Evolutionary conservation across 2,113 vertebrate genomes (phyloP), one percentile per base, ranked within the genome.

Genomic region (Fregata magnificens): DNA sequence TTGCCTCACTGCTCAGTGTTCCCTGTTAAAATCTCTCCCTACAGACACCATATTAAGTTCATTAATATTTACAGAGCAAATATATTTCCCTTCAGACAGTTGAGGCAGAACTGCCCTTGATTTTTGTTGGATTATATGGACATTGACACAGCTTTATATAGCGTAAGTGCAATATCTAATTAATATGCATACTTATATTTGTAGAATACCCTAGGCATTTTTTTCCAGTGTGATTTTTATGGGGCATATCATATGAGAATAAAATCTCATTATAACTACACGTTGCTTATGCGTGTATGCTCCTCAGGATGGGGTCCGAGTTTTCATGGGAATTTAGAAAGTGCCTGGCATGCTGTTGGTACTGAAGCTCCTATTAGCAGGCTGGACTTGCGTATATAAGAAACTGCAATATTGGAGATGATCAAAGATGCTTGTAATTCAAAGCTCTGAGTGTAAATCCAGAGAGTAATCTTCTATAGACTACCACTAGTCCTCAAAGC

Each of bases 21-120:
- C 32, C 58, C 66, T 69, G 38, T 36, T 80, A 56, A 91, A 91
- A 79, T 61, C 49, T 67, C 47, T 83, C 96, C 81, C 83, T 36
- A 4, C 34, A 79, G 91, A 65, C 22, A 69, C 24, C 49, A 28
- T 69, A 26, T 79, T 76, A 89, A 82, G 61, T 81, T 92, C 47
- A 72, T 82, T 87, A 91, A 79, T 82, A 87, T 84, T 96, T 89
- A 58, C 65, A 69, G 65, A 92, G 73, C 61, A 93, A 89, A 89
- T 76, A 42, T 16, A 36, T 87, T 84, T 96, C 81, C 80, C 49
- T 76, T 91, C 66, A 80, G 73, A 67, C 40, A 72, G 34, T 13
- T 45, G 44, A 69, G 53, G 70, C 18, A 9, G 58, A 65, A 62
- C 58, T 58, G 21, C 40, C 52, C 42, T 76, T 73, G 45, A 32